Base-by-base conservation (phyloP, 2,888 invertebrate genomes). In the Andrena chrysosceles region DNA sequence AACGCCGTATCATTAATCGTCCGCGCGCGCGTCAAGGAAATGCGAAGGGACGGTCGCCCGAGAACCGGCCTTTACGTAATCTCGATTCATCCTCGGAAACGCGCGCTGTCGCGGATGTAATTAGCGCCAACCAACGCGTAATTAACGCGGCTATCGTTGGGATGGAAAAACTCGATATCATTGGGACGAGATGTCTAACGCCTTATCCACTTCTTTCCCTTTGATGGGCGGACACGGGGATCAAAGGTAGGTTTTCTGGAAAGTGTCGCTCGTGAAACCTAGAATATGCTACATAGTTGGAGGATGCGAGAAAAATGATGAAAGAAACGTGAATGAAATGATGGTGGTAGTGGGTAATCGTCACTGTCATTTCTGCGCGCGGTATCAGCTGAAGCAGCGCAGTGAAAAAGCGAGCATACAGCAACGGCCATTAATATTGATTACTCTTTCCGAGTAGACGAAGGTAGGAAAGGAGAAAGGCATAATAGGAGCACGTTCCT, bases 121-220 rank as follows among this genome's bases (percentile, higher is more conserved):
- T 87, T 86, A 86, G 79, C 77, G 69, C 49, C 75, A 52, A 52
- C 42, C 66, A 31, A 60, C 64, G 60, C 49, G 80, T 76, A 82
- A 86, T 87, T 87, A 85, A 84, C 70, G 68, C 63, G 72, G 49
- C 66, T 85, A 79, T 85, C 85, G 33, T 81, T 81, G 0, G 70
- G 66, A 49, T 59, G 66, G 52, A 70, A 72, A 52, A 63, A 42
- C 60, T 29, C 54, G 85, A 35, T 75, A 68, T 66, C 77, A 66
- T 63, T 70, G 23, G 23, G 26, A 56, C 26, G 42, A 42, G 42
- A 42, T 42, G 42, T 42, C 42, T 16, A 16, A 42, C 42, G 42
- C 42, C 42, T 42, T 16, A 4, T 42, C 16, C 5, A 16, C 16
- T 42, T 42, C 42, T 42, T 52, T 20, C 20, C 52, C 52, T n/a